Percentiles rank a stretch among this genome's conserved stretches.
These are phyloP conservation scores for Homarus americanus DNA, from an alignment of 1,140 invertebrate genomes.

Conservation along the genomic window DNA sequence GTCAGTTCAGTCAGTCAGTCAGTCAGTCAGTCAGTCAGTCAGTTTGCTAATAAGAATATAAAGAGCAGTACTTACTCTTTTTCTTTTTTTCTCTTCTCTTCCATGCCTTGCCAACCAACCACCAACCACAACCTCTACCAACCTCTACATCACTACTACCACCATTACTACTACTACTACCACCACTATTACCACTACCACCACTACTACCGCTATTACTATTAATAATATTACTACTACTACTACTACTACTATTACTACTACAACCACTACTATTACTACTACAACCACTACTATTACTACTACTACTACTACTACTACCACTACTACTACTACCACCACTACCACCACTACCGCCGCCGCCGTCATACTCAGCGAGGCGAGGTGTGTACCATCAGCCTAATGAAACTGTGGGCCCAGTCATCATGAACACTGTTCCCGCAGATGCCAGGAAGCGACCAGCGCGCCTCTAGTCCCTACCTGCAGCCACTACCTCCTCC, in stretches of 20 bases:
- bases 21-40: too few relatives aligned
- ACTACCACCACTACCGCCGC: background rate
- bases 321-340: slow-evolving; percentile 7
- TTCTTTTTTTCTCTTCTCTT: too few relatives aligned
- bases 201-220: background rate
- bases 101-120: too few relatives aligned
- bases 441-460: background rate
- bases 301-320: background rate
- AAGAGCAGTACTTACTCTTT: too few relatives aligned
- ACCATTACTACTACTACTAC: background rate
- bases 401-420: background rate
- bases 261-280: background rate
- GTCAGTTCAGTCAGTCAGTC: too few relatives aligned
- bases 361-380: background rate
- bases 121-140: too few relatives aligned
- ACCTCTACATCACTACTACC: too few relatives aligned
- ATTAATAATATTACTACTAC: background rate
- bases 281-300: background rate
- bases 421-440: background rate
- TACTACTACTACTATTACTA: too few relatives aligned
- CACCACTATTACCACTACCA: background rate
- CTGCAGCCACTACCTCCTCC: background rate
- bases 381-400: background rate
- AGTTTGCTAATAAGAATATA: too few relatives aligned
- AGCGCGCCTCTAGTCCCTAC: background rate